Evolutionary conservation across 2,888 invertebrate species (phyloP), one percentile per base, ranked within the genome.

Genomic region (Pegoplata infirma): DNA sequence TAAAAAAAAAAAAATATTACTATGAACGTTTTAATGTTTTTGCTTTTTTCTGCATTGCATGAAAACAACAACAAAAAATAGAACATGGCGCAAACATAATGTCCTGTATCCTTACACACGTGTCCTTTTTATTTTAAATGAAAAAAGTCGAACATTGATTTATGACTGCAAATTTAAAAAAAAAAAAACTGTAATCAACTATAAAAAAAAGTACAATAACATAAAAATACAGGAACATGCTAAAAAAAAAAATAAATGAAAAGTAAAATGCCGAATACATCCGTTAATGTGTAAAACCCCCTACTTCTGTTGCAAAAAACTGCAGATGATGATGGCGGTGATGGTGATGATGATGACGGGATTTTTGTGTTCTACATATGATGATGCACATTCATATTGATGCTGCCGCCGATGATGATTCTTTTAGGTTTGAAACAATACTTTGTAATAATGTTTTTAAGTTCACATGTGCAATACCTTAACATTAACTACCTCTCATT

Each of bases 11-110:
- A n/a, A 46, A 36, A 71, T 32, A 49, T 56, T 63, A 47, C 49
- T 56, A 53, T 21, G 2, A 44, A 76, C 17, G 36, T 55, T 51
- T 47, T 40, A n/a, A 23, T 49, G 12, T 25, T 23, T 40, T 36
- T 36, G 17, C 49, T n/a, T 58, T 55, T 36, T 55, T 16, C 49
- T 74, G 55, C 64, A 55, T 64, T 19, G 61, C 19, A n/a, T 61
- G 67, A 32, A 58, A 69, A 80, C n/a, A n/a, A n/a, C n/a, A n/a
- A n/a, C n/a, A n/a, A 80, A 81, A 78, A 76, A 82, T 83, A 83
- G 83, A 87, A 87, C 87, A 87, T 86, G 86, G 86, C 86, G 86
- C 86, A 85, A 87, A 87, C 88, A 87, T 87, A 86, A 87, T 87
- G 88, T 87, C 87, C 87, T 87, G 86, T 82, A 83, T 84, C 85